Evolutionary conservation across 1,140 invertebrate genomes (phyloP).

Genomic region (Trinorchestia longiramus): DNA sequence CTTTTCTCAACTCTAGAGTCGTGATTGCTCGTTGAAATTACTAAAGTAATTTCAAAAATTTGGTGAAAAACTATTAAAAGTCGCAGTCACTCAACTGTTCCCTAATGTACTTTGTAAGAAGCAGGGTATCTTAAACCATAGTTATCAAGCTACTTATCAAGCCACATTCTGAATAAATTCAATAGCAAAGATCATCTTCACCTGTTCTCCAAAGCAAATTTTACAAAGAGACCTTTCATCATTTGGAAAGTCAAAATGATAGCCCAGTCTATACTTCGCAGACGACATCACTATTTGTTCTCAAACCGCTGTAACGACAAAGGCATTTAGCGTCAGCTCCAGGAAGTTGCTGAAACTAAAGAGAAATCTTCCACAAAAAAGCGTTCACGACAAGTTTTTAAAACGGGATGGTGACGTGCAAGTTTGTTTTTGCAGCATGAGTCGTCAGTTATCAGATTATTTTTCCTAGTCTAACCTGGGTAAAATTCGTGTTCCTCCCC

Average conservation of each 20-base stretch:
- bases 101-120: background rate
- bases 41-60: background rate
- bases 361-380: background rate
- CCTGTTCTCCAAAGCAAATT: background rate
- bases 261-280: background rate
- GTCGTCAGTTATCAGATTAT: background rate
- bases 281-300: background rate
- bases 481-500: background rate
- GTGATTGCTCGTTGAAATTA: background rate
- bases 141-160: background rate
- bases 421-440: slow-evolving; percentile 30
- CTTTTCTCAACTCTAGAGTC: background rate
- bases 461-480: background rate
- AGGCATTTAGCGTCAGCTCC: background rate
- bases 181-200: background rate
- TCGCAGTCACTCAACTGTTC: background rate
- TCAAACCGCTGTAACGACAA: background rate
- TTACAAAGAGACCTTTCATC: background rate
- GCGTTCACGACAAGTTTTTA: background rate
- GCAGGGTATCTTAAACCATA: background rate
- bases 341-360: background rate
- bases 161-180: background rate
- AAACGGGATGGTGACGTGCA: background rate
- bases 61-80: background rate
- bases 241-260: background rate